Evolutionary conservation across 2,113 vertebrate genomes (phyloP).

Genomic region (Smithornis capensis): DNA sequence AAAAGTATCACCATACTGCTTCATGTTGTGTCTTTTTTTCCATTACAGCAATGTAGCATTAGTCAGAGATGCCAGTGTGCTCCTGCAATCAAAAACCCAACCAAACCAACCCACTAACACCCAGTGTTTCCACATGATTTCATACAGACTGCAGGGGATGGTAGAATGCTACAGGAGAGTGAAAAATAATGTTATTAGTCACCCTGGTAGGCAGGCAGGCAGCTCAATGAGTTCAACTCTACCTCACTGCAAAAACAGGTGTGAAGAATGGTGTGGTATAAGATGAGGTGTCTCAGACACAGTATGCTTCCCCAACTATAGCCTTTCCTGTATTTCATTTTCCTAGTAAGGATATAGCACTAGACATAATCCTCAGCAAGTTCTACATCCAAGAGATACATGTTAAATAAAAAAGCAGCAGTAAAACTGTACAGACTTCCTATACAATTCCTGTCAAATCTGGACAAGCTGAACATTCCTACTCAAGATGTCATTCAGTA

Average conservation of each 20-base stretch:
- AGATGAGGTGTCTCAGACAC: neutral
- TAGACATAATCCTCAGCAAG: neutral
- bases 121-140: neutral
- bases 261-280: neutral
- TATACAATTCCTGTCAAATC: neutral
- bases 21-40: neutral
- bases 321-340: neutral
- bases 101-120: neutral
- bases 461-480: neutral
- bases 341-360: neutral
- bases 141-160: neutral
- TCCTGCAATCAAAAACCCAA: neutral
- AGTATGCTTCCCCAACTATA: neutral
- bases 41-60: neutral
- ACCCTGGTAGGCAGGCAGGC: neutral
- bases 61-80: neutral
- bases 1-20: neutral
- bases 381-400: neutral
- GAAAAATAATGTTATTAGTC: neutral
- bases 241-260: neutral
- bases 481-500: neutral
- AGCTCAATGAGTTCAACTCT: neutral
- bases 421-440: neutral
- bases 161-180: neutral
- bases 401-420: neutral